Base-by-base conservation (phyloP, 1,140 invertebrate species). In the Microplitis demolitor region DNA sequence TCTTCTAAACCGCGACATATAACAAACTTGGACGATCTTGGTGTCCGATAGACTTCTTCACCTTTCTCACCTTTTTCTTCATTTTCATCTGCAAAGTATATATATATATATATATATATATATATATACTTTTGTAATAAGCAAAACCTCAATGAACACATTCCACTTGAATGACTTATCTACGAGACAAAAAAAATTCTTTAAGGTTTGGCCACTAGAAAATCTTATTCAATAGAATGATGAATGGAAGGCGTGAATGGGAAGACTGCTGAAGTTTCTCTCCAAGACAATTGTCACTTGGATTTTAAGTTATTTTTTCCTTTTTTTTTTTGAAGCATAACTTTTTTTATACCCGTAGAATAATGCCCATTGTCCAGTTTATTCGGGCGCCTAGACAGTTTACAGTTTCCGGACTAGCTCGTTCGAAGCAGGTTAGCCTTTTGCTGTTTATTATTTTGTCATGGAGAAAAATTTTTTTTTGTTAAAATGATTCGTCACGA, bases 241-340 rank as follows among this genome's bases (percentile, higher is more conserved):
- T 69, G 68, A 69, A 69, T 69, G 68, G 39, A 58, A 69, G 58
- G 35, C 58, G 45, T 69, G 68, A 69, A 69, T 69, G 68, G 39
- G 56, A 33, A 16, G 37, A 31, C 45, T 39, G 60, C 14, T 39
- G 51, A 69, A 60, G 68, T 69, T 69, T 69, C 68, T 61, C 68
- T 69, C 5, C 68, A 31, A 69, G 58, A 69, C 54, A 58, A 69
- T 60, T 69, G 37, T 39, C 54, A 9, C 31, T 45, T 8, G 24
- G 31, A 31, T 45, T 6, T 61, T 61, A 31, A 56, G 45, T 24
- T 61, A 33, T 69, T 62, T 39, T 50, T 62, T 69, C 33, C 24
- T 31, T 33, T 58, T 58, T 54, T 54, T 54, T 54, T 54, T 5
- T 54, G 53, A 14, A 54, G 5, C 16, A 54, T 54, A 11, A 9